Percentiles rank a stretch among this genome's conserved stretches.
These are phyloP conservation scores for Tenualosa ilisha DNA, from an alignment of 2,797 vertebrate genomes.

Conservation along the genomic window DNA sequence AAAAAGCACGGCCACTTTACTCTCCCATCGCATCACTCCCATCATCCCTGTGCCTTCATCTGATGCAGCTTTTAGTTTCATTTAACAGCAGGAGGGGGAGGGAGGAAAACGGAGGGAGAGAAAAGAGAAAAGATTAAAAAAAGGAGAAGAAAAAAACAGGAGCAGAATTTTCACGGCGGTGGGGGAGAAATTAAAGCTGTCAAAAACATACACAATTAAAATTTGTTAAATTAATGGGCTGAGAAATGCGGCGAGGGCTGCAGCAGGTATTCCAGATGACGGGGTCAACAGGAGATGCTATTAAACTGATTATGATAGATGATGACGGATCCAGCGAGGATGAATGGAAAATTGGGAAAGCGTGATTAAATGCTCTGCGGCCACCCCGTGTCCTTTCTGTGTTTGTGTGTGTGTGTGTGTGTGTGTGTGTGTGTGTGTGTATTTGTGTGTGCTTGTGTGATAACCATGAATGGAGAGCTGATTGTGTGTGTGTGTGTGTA, in stretches of 20 bases:
- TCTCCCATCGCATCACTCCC: conserved; percentile 56
- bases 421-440: conserved; percentile 27
- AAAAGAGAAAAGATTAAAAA: conserved; percentile 27
- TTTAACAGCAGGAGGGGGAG: background rate
- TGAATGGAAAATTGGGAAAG: conserved; percentile 73
- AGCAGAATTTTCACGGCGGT: conserved; percentile 49
- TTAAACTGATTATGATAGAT: conserved; percentile 85
- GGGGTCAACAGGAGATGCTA: conserved; percentile 79
- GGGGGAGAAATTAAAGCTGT: conserved; percentile 78
- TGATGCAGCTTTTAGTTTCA: background rate
- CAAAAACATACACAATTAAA: conserved; percentile 81
- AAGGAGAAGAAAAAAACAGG: conserved; percentile 46
- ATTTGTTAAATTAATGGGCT: conserved; percentile 86
- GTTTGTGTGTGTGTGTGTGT: conserved; percentile 46
- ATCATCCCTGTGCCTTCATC: background rate
- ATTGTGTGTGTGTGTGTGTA: background rate
- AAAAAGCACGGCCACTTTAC: conserved; percentile 66
- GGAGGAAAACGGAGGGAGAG: background rate
- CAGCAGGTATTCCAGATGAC: conserved; percentile 82
- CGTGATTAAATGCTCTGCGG: conserved; percentile 63
- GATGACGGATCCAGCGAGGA: conserved; percentile 67
- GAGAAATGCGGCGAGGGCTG: conserved; percentile 73
- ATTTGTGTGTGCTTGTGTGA: conserved; percentile 21
- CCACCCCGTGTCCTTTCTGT: conserved; percentile 56
- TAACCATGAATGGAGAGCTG: too few species aligned